Base-by-base conservation (phyloP, 2,888 invertebrate genomes). In the Rhagonycha fulva region DNA sequence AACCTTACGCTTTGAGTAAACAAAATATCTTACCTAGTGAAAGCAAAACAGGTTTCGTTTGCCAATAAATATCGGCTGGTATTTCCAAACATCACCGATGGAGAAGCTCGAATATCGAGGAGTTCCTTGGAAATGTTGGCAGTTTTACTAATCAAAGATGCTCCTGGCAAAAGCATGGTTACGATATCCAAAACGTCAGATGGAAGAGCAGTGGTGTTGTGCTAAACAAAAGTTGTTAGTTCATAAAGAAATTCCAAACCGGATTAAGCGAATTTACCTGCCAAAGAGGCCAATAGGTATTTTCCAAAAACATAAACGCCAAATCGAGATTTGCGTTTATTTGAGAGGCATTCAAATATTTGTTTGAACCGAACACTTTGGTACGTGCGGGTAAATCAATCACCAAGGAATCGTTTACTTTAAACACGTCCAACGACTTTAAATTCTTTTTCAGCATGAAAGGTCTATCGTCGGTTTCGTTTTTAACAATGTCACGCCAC, bases 121-220 rank as follows among this genome's bases (percentile, higher is more conserved):
- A 91, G 83, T 12, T 86, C 86, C 62, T 85, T 82, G 81, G 90
- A 80, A 23, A 86, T 76, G 4, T 77, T 80, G 19, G 82, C 77
- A 71, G 82, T 82, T 14, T 74, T 75, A 23, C 81, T 77, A 14
- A 88, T 79, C 62, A 88, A 77, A 0, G 96, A 93, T 5, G 94
- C 92, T 66, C 97, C 97, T 0, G 95, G 95, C 79, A 98, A 87
- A 74, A 97, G 88, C 85, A 96, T 88, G 68, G 93, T 90, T 83
- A 97, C 90, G 84, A 94, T 91, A 23, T 93, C 92, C 47, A 91
- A 87, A 68, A 90, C 88, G 70, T 89, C 88, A 3, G 82, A 76
- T 23, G 87, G 84, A 76, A 88, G 82, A 32, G 76, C 67, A 11
- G 80, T 80, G 10, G 79, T 80, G 7, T 81, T 80, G 75, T 82